These are phyloP conservation scores for Champsocephalus esox DNA, from an alignment of 2,797 vertebrate genomes.

Conservation along the genomic window DNA sequence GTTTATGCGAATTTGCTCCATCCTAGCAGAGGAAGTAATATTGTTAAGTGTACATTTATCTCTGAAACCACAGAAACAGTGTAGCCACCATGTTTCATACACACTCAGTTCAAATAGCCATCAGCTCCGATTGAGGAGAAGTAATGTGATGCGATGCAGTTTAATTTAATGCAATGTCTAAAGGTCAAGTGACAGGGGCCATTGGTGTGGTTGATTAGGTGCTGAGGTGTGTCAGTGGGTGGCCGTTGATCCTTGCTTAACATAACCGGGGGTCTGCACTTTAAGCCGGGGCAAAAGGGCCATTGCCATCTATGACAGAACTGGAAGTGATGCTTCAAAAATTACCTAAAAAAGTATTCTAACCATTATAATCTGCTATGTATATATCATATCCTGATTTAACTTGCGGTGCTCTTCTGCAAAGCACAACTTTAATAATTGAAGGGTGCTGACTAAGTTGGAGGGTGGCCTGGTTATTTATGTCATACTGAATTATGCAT, in stretches of 20 bases:
- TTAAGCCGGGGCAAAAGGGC: not conserved
- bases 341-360: not conserved
- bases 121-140: slow-evolving; percentile 12
- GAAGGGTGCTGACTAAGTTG: slow-evolving; percentile 56
- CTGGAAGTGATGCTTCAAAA: not conserved
- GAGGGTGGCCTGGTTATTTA: slow-evolving; percentile 58
- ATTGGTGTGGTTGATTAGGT: slow-evolving; percentile 42
- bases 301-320: slow-evolving; percentile 3
- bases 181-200: slow-evolving; percentile 51
- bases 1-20: too few species aligned
- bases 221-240: slow-evolving; percentile 29
- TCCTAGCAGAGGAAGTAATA: not conserved
- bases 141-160: slow-evolving; percentile 33
- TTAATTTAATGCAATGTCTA: slow-evolving; percentile 41
- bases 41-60: not conserved
- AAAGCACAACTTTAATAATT: slow-evolving; percentile 66
- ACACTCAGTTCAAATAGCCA: not conserved
- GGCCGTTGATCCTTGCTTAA: slow-evolving; percentile 26
- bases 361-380: slow-evolving; percentile 1
- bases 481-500: slow-evolving; percentile 71
- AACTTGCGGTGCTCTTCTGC: slow-evolving; percentile 48
- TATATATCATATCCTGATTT: slow-evolving; percentile 33
- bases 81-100: not conserved
- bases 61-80: not conserved
- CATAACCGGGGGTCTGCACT: slow-evolving; percentile 11